Evolutionary conservation across 2,888 invertebrate genomes (phyloP).

Genomic region (Melinaea menophilus): DNA sequence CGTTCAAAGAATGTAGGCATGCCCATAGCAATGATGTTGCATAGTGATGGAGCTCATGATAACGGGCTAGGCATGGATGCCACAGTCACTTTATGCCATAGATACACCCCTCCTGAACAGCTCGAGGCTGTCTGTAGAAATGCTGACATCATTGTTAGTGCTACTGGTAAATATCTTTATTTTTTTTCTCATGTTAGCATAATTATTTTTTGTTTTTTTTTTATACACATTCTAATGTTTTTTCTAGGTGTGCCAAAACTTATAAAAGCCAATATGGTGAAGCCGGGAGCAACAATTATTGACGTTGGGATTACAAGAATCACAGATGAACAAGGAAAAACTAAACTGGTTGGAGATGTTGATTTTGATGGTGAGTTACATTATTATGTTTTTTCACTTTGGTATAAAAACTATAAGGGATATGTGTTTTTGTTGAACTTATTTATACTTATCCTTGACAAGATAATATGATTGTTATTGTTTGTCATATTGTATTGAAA

Average conservation of each 20-base stretch:
- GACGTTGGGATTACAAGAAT: slow-evolving; percentile 92
- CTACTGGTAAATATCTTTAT: slow-evolving; percentile 78
- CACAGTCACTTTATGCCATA: slow-evolving; percentile 93
- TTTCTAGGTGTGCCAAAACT: slow-evolving; percentile 83
- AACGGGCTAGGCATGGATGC: slow-evolving; percentile 86
- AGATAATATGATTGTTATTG: too few relatives aligned
- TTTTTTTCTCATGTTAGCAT: not conserved
- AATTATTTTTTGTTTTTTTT: slow-evolving; percentile 7
- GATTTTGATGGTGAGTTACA: slow-evolving; percentile 84
- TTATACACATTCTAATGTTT: slow-evolving; percentile 19
- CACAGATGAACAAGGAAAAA: slow-evolving; percentile 80
- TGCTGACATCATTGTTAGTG: slow-evolving; percentile 88
- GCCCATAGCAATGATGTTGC: slow-evolving; percentile 91
- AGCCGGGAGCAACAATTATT: slow-evolving; percentile 91
- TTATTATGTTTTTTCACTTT: not conserved
- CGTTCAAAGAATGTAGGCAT: slow-evolving; percentile 95
- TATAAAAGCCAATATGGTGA: slow-evolving; percentile 90
- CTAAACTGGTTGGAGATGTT: slow-evolving; percentile 91
- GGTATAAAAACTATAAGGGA: not conserved
- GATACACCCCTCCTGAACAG: slow-evolving; percentile 89
- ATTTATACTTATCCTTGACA: too few relatives aligned
- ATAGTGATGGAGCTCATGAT: slow-evolving; percentile 84
- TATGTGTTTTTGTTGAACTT: too few relatives aligned
- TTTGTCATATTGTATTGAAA: too few relatives aligned
- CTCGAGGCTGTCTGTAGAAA: slow-evolving; percentile 82